Percentiles rank a stretch among this genome's conserved stretches.
phyloP scores from a whole-genome alignment of 1,140 invertebrate genomes.

The Paraescarpia echinospica region DNA sequence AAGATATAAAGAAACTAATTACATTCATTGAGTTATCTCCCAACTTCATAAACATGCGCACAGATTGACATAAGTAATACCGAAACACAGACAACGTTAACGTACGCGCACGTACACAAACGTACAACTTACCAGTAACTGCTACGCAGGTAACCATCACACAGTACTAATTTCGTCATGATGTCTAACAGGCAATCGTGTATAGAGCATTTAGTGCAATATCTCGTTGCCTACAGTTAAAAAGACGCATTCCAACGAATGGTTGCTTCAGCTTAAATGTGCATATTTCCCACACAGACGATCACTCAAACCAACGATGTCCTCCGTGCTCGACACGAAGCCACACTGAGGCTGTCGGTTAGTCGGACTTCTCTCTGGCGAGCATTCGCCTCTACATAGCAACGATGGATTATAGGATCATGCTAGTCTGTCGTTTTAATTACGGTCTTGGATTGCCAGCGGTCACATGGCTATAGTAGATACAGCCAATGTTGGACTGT shows the following conservation, averaged over 20 bases:
- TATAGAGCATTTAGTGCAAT: neutral
- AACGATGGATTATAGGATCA: neutral
- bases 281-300: neutral
- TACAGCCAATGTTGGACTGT: neutral
- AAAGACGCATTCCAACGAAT: neutral
- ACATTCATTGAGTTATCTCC: no score
- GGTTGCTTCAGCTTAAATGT: neutral
- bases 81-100: neutral
- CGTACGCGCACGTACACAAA: neutral
- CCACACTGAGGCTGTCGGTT: neutral
- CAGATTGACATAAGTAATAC: neutral
- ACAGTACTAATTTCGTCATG: neutral
- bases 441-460: neutral
- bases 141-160: neutral
- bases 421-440: neutral
- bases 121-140: neutral
- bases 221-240: neutral
- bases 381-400: neutral
- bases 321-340: neutral
- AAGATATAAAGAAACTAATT: neutral
- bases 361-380: neutral
- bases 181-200: neutral
- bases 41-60: no score
- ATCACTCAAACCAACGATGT: neutral
- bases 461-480: neutral